Conservation (phyloP, 2,888 invertebrate species). For the Agrotis exclamationis region DNA sequence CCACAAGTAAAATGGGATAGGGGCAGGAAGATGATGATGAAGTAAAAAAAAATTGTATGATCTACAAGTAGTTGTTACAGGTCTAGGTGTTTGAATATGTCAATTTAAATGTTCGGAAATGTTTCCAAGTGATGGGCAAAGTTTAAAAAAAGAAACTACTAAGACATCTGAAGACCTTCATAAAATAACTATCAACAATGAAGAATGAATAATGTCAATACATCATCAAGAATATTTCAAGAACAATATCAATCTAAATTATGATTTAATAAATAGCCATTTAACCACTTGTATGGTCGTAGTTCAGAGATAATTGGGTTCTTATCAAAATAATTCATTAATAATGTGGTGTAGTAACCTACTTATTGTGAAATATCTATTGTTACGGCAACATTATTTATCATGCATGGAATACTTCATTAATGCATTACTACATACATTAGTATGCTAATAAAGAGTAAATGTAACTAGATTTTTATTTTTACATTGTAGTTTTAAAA, state of each 20-base stretch:
- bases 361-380: conserved; percentile 32
- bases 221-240: neutral
- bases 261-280: neutral
- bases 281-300: neutral
- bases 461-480: neutral
- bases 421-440: conserved; percentile 24
- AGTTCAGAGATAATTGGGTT: conserved; percentile 13
- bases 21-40: too few relatives aligned
- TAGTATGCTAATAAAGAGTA: conserved; percentile 15
- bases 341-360: conserved; percentile 4
- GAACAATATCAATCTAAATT: neutral
- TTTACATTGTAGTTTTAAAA: neutral
- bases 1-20: too few relatives aligned
- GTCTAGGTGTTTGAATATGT: too few relatives aligned
- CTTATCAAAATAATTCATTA: conserved; percentile 27
- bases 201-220: too few relatives aligned
- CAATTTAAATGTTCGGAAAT: too few relatives aligned
- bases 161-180: too few relatives aligned
- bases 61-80: too few relatives aligned
- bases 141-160: too few relatives aligned
- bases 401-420: conserved; percentile 19
- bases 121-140: too few relatives aligned
- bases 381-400: conserved; percentile 19
- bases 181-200: too few relatives aligned
- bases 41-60: too few relatives aligned